Base-by-base conservation (phyloP, 1,140 invertebrate species). In the Megalonaias nervosa region DNA sequence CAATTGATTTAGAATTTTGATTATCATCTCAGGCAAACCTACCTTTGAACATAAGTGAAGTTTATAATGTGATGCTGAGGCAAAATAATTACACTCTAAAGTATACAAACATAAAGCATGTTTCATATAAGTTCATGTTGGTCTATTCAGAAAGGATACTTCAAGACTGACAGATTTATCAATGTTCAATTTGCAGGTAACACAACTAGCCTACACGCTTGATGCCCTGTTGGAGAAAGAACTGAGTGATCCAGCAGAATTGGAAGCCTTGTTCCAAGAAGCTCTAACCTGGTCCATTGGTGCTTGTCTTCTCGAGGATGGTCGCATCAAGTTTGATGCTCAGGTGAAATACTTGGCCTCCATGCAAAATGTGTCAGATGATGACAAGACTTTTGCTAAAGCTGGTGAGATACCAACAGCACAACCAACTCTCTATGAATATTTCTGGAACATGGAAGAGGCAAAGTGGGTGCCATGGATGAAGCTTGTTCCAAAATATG, bases 401-500 rank as follows among this genome's bases (percentile, higher is more conserved):
- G 19, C 90, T 93, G 94, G 93, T 82, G 93, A 95, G 80, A 90
- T 96, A 48, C 96, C 96, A 0, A 93, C 91, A 70, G 88, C 88
- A 5, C 93, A 93, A 80, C 92, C 93, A 1, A 93, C 93, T 0
- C 89, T 97, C 12, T 97, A 94, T 89, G 95, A 97, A 79, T 98
- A 97, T 86, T 94, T 93, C 85, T 93, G 96, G 85, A 94, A 97
- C 84, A 81, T 93, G 12, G 89, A 93, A 17, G 56, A 87, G 70
- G 85, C 87, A 55, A 91, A 93, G n/a, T 98, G 97, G 97, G 92
- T 94, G n/a, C 94, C 96, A 13, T 97, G 96, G 96, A 93, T 94
- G 77, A 94, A 93, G 91, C 85, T 96, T 38, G 94, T 97, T 11
- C 94, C 94, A 0, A 86, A 92, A 15, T 97, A 97, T 86, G 82